Evolutionary conservation across 2,797 vertebrate species (phyloP), one percentile per base, ranked within the genome.

Genomic region (Sebastes vulpes): DNA sequence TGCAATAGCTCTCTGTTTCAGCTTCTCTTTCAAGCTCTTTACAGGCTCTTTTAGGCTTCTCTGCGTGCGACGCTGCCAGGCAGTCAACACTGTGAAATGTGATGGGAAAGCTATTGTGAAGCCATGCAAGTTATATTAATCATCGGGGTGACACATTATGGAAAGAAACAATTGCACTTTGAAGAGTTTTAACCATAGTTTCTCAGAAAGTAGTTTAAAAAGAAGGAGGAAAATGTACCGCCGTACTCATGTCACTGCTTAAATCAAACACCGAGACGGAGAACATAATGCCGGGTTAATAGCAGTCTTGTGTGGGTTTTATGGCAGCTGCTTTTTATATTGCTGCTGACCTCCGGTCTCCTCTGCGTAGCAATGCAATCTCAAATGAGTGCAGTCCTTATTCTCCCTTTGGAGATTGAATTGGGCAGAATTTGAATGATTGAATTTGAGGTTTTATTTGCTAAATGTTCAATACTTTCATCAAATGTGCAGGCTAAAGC

Each of bases 31-130:
- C 52, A 12, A 29, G 72, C 81, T 78, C 61, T 63, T 82, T 73
- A 57, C 12, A 25, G 69, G 66, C 64, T 83, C 82, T 89, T 75
- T 82, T 38, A 71, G 63, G 68, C 79, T 75, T 71, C 71, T 78
- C 54, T 82, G 48, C 1, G 4, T 72, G 75, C 32, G 16, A 54
- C 28, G 83, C 87, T 79, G 35, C 64, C 72, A 82, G 88, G 89
- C 85, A 85, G 63, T 64, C 84, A 85, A 48, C 66, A 70, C 79
- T 92, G 86, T 90, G 81, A 92, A 93, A 94, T 89, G 75, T 84
- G 81, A 92, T 82, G 85, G 92, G 86, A 92, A 94, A 89, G 86
- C 85, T 84, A 90, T 87, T 91, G 80, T 91, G 78, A 88, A 92
- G 82, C 75, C 72, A 88, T 78, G 53, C 77, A 80, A 87, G 85